These are phyloP conservation scores for Callipepla squamata DNA, from an alignment of 2,113 vertebrate species.

Conservation along the genomic window DNA sequence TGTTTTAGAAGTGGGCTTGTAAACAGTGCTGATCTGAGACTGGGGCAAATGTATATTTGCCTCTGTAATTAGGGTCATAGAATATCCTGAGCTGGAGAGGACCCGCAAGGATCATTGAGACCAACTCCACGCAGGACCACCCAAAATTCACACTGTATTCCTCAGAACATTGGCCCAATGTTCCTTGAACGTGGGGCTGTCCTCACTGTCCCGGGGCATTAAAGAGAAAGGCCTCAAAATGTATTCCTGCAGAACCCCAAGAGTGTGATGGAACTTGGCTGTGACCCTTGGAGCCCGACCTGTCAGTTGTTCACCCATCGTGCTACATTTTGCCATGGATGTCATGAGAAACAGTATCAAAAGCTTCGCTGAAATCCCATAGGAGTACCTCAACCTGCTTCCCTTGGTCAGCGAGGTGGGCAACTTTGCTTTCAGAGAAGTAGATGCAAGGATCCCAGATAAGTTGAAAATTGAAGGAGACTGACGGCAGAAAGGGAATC, in stretches of 20 bases:
- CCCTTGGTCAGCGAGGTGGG: background rate
- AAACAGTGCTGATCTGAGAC: background rate
- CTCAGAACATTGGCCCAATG: no score
- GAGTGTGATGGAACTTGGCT: background rate
- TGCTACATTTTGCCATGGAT: background rate
- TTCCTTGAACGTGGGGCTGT: no score
- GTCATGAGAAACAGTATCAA: background rate
- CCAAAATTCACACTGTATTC: no score
- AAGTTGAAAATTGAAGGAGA: background rate
- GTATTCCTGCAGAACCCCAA: background rate
- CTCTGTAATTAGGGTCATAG: background rate
- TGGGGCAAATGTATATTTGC: background rate
- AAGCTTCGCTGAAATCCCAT: background rate
- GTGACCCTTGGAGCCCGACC: background rate
- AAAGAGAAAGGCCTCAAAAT: background rate
- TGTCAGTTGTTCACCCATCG: background rate
- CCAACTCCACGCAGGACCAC: no score
- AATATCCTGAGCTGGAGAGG: no score
- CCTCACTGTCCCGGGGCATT: background rate
- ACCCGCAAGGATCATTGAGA: no score
- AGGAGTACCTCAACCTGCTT: background rate
- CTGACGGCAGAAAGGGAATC: slow-evolving; percentile 14
- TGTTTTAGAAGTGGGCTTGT: background rate
- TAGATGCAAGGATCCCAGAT: fast-evolving
- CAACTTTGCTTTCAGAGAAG: background rate